phyloP scores from a whole-genome alignment of 2,888 invertebrate genomes.

The Tenodera sinensis region DNA sequence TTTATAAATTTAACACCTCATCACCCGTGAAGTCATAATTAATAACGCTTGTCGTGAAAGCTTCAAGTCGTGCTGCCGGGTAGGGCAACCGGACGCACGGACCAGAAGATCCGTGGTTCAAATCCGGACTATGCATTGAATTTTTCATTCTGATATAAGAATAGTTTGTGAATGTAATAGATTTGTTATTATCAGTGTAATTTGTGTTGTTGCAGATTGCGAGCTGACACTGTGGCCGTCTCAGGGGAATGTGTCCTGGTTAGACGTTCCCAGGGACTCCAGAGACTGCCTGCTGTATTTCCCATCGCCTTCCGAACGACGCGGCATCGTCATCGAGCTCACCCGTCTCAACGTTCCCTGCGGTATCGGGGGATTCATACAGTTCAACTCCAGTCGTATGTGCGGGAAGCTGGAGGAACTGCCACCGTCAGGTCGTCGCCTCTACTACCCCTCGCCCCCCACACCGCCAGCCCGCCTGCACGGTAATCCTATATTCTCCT shows the following conservation, averaged over 20 bases:
- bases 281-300: constrained; percentile 56
- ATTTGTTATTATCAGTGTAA: neutral
- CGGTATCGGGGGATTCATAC: constrained; percentile 56
- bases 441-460: constrained; percentile 55
- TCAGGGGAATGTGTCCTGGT: constrained; percentile 51
- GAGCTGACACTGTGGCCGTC: constrained; percentile 51
- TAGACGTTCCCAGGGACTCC: constrained; percentile 49
- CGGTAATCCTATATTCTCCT: constrained; percentile 63
- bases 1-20: too few relatives aligned
- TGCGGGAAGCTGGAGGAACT: constrained; percentile 72
- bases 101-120: too few relatives aligned
- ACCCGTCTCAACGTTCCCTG: constrained; percentile 69
- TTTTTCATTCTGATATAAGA: too few relatives aligned
- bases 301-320: constrained; percentile 41
- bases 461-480: constrained; percentile 49
- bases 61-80: too few relatives aligned
- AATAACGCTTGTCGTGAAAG: too few relatives aligned
- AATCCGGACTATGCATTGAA: too few relatives aligned
- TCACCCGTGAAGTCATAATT: too few relatives aligned
- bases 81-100: too few relatives aligned
- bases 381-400: constrained; percentile 46
- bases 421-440: constrained; percentile 53
- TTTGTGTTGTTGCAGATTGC: constrained; percentile 53
- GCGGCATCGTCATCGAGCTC: constrained; percentile 62
- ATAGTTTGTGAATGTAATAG: too few relatives aligned